These are phyloP conservation scores for Drosophila lacertosa DNA, from an alignment of 1,140 invertebrate species.

Conservation along the genomic window DNA sequence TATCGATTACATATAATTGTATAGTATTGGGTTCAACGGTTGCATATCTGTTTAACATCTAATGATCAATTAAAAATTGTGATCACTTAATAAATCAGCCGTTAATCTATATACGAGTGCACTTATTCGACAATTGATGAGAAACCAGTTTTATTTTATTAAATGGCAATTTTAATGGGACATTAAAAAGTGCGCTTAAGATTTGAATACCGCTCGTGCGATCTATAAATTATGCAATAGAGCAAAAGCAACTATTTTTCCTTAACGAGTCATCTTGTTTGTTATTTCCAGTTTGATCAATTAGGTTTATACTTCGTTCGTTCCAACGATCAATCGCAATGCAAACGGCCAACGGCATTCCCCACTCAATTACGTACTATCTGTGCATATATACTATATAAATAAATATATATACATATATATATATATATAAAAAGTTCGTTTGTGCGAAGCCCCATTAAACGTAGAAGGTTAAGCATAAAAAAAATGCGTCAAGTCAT, in stretches of 20 bases:
- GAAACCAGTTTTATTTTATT: neutral
- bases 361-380: slow-evolving; percentile 49
- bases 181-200: neutral
- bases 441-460: slow-evolving; percentile 19
- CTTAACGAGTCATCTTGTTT: slow-evolving; percentile 10
- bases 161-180: neutral
- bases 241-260: slow-evolving; percentile 6
- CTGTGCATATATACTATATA: slow-evolving; percentile 8
- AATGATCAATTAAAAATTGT: slow-evolving; percentile 15
- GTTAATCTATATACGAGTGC: neutral
- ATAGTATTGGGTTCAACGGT: neutral
- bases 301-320: slow-evolving; percentile 37
- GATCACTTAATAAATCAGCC: neutral
- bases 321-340: slow-evolving; percentile 33
- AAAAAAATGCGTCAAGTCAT: slow-evolving; percentile 21
- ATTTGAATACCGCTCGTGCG: neutral
- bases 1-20: slow-evolving; percentile 1
- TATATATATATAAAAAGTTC: too few species aligned
- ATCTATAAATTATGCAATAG: slow-evolving; percentile 28
- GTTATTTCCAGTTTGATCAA: slow-evolving; percentile 24
- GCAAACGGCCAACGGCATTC: slow-evolving; percentile 38
- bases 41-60: neutral
- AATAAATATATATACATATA: too few species aligned
- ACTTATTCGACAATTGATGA: neutral
- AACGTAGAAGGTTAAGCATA: slow-evolving; percentile 7